These are phyloP conservation scores for Ooceraea biroi DNA, from an alignment of 1,140 invertebrate genomes.

Conservation along the genomic window DNA sequence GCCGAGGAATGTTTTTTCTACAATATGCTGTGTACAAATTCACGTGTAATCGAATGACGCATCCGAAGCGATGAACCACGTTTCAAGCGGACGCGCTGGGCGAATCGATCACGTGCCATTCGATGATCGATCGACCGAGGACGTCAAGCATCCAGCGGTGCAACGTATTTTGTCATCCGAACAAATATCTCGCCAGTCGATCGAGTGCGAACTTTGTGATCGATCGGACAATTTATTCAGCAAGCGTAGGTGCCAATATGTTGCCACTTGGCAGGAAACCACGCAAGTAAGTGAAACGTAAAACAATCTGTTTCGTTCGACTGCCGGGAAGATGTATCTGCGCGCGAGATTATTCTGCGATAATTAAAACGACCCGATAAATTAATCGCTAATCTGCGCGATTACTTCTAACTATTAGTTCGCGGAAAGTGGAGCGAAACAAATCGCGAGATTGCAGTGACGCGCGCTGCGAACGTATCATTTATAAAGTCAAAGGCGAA, in stretches of 20 bases:
- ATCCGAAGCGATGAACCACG: conserved; percentile 63
- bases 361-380: conserved; percentile 15
- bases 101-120: conserved; percentile 71
- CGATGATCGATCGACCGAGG: conserved; percentile 72
- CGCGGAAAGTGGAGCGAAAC: too few species aligned
- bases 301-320: conserved; percentile 70
- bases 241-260: conserved; percentile 74
- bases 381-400: neutral
- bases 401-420: too few species aligned
- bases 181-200: conserved; percentile 75
- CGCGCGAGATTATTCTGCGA: neutral
- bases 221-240: conserved; percentile 76
- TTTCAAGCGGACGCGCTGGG: conserved; percentile 60
- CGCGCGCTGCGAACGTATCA: too few species aligned
- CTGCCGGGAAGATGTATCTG: conserved; percentile 60
- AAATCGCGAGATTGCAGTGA: too few species aligned
- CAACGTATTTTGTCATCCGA: conserved; percentile 73
- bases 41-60: conserved; percentile 56
- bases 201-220: conserved; percentile 73
- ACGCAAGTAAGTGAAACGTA: conserved; percentile 50
- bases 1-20: conserved; percentile 50
- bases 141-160: conserved; percentile 64
- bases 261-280: conserved; percentile 69
- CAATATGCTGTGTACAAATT: conserved; percentile 68
- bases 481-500: too few species aligned